Base-by-base conservation (phyloP, 2,113 vertebrate species). In the Hippocampus mohnikei region DNA sequence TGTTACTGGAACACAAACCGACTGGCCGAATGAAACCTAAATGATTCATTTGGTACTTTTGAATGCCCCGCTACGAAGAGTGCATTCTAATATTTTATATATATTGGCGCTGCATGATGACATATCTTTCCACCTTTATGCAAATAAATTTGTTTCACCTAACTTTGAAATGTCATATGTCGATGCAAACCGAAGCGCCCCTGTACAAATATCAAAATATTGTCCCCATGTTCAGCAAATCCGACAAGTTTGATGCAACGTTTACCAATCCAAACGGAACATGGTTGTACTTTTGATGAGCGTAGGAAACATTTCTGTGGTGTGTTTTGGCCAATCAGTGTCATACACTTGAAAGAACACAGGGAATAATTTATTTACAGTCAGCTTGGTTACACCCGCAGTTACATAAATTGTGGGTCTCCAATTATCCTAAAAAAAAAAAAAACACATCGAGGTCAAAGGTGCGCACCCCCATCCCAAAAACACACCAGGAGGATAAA, bases 331-430 rank as follows among this genome's bases (percentile, higher is more conserved):
- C 56, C 70, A 83, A 86, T 81, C 70, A 82, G 74, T 37, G 27
- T 78, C 78, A 63, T 50, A 81, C 71, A 75, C 77, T 68, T 69
- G 12, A 40, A 84, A 81, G 72, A 76, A 85, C 76, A 82, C 72
- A 78, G 82, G 75, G 80, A 87, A 83, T 86, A 55, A 85, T 87
- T 81, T 81, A 83, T 89, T 87, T 80, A 87, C 77, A 87, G 74
- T 77, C 78, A 85, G 78, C 78, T 81, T 68, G 72, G 67, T 81
- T 79, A 85, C 76, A 75, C 76, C 40, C 80, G 79, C 74, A 80
- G 84, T 85, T 83, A 81, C 77, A 86, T 78, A 70, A 64, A 71
- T 74, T 76, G 60, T 75, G 56, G 73, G 56, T 65, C 13, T 25
- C 63, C 63, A 46, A 72, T 73, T 65, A 72, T 67, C 66, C 58